These are phyloP conservation scores for Hemistola chrysoprasaria DNA, from an alignment of 2,888 invertebrate genomes.

Conservation along the genomic window DNA sequence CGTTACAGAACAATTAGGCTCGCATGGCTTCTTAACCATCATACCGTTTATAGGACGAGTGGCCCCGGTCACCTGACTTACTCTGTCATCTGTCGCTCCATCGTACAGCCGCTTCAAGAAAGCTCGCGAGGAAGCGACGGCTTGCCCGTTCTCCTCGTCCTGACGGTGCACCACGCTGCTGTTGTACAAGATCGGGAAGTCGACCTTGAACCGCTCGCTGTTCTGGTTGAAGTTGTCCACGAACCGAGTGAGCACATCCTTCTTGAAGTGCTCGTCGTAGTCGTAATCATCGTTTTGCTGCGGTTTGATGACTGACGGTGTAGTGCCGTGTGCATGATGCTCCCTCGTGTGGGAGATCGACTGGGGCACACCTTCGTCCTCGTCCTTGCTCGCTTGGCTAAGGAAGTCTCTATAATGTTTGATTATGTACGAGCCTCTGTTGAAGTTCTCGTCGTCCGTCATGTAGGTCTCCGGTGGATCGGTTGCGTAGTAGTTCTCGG, in stretches of 20 bases:
- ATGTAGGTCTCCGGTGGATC: conserved; percentile 31
- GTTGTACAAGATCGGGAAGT: conserved; percentile 67
- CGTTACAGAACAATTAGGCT: conserved; percentile 53
- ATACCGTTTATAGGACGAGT: no score
- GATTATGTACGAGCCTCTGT: conserved; percentile 58
- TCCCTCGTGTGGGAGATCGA: conserved; percentile 38
- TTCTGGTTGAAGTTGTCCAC: conserved; percentile 68
- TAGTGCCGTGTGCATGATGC: conserved; percentile 33
- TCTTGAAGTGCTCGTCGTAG: conserved; percentile 55
- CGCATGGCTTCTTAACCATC: conserved; percentile 41
- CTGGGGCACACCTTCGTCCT: conserved; percentile 44
- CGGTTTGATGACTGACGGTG: conserved; percentile 35
- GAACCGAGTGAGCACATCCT: conserved; percentile 57
- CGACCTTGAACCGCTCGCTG: conserved; percentile 58
- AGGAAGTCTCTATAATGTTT: conserved; percentile 63
- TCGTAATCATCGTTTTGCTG: conserved; percentile 50
- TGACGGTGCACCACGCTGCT: conserved; percentile 57
- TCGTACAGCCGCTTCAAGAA: conserved; percentile 52
- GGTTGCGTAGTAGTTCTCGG: conserved; percentile 25
- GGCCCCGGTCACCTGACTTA: conserved; percentile 20
- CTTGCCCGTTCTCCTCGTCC: conserved; percentile 36
- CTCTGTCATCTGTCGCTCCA: no score
- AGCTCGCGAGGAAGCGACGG: conserved; percentile 55
- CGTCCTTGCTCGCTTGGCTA: conserved; percentile 48
- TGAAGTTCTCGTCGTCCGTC: conserved; percentile 41